Conservation (phyloP, 2,888 invertebrate genomes). For the Emmelina monodactyla region DNA sequence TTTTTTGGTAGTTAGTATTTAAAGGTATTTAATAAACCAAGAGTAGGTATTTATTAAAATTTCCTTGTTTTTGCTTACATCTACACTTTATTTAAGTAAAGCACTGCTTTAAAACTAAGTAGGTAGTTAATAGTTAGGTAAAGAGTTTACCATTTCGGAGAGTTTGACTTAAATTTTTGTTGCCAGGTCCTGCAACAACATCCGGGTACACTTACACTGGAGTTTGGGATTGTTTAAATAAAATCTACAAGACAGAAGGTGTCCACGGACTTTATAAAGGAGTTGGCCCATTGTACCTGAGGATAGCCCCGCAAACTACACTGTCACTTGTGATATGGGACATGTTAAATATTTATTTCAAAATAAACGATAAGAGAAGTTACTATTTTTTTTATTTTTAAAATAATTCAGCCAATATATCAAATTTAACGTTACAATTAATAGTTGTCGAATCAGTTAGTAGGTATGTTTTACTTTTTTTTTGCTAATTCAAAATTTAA, state of each 20-base stretch:
- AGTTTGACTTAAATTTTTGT: conserved; percentile 10
- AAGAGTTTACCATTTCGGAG: no score
- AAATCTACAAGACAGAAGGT: conserved; percentile 81
- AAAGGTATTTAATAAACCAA: no score
- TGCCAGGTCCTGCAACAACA: conserved; percentile 65
- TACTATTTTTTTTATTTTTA: conserved; percentile 12
- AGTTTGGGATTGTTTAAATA: conserved; percentile 77
- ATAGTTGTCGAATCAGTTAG: no score
- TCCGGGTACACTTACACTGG: conserved; percentile 75
- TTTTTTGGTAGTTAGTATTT: no score
- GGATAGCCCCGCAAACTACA: conserved; percentile 82
- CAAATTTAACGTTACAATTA: background rate
- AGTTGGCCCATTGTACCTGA: conserved; percentile 75
- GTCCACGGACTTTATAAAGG: conserved; percentile 81
- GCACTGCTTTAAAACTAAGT: no score
- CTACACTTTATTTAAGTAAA: no score
- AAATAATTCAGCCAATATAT: background rate
- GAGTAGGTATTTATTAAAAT: no score
- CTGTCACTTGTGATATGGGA: conserved; percentile 82
- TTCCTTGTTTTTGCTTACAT: no score
- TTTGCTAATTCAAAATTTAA: no score
- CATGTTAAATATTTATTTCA: conserved; percentile 39
- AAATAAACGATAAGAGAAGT: conserved; percentile 28
- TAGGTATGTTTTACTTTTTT: no score
- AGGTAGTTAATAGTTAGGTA: no score